Base-by-base conservation (phyloP, 2,888 invertebrate species). In the Drosophila percnosoma region DNA sequence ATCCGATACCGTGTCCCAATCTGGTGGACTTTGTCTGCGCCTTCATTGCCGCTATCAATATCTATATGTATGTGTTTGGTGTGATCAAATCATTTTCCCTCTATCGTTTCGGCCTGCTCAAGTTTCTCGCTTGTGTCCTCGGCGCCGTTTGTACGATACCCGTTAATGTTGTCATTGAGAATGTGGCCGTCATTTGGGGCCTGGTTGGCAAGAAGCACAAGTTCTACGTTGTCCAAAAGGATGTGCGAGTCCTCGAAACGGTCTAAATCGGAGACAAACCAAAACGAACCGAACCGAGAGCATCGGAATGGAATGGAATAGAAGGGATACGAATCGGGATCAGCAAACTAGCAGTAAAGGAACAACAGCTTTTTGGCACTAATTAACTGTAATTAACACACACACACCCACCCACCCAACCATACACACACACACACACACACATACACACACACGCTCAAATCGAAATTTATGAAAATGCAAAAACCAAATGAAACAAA, bases 61-160 rank as follows among this genome's bases (percentile, higher is more conserved):
- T 98, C 91, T 99, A 99, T 93, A 99, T 99, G 98, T 99, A 99
- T 93, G 95, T 99, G 75, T 99, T 98, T 93, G 99, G 99, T 75
- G 98, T 98, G n/a, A 95, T 98, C 61, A 99, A 98, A 93, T 98
- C 98, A 64, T 99, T 99, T 92, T 97, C 98, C 29, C 94, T 98
- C 40, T 96, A 97, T 93, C 95, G 98, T 89, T 96, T 97, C 92
- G 98, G 98, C 15, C 93, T 97, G 72, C 91, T 96, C 48, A 95
- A 96, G 92, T 97, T 98, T 92, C 91, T 96, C 68, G 93, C 97
- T 66, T 97, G 97, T 92, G 95, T 98, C 73, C 94, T 96, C 73
- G 98, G 98, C 51, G 98, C 98, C 6, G 94, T 99, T 57, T 96
- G 97, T 69, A 97, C 98, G 66, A 98, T 99, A 93, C 98, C 99